Percentiles rank a stretch among this genome's conserved stretches.
Conservation (phyloP, 2,797 vertebrate genomes). For the Crossoptilon crossoptilon region DNA sequence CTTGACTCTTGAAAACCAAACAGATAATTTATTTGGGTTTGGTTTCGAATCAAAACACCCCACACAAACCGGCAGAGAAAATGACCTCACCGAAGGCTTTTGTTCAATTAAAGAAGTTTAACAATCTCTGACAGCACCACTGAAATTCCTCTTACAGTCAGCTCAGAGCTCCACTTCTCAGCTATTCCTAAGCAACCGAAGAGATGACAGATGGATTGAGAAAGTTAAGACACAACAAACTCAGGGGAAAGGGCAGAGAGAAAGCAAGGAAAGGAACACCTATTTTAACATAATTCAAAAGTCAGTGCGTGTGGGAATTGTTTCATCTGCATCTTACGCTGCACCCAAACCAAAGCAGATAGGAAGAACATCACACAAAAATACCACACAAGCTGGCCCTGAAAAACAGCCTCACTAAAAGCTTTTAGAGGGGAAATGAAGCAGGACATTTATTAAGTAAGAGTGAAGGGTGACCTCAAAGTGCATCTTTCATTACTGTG, state of each 20-base stretch:
- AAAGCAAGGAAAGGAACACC: not conserved
- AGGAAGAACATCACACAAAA: not conserved
- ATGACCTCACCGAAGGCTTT: not conserved
- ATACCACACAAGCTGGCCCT: not conserved
- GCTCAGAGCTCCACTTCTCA: not conserved
- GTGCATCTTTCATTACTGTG: not conserved
- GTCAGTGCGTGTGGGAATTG: not conserved
- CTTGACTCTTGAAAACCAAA: not conserved
- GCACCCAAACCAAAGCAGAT: not conserved
- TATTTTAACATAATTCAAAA: not conserved
- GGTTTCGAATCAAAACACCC: not conserved
- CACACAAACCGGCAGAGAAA: not conserved
- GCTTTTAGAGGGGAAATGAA: too few species aligned
- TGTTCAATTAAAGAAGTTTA: not conserved
- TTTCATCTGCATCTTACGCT: not conserved
- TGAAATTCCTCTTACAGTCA: not conserved
- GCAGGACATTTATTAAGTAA: not conserved
- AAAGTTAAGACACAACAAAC: not conserved
- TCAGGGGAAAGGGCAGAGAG: not conserved
- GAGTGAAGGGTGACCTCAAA: not conserved
- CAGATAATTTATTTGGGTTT: too few species aligned
- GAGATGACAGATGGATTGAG: not conserved
- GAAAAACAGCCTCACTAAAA: not conserved
- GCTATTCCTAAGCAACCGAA: not conserved
- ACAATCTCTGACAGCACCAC: not conserved